A percentile compares a stretch with the other conserved stretches of the same genome.
Evolutionary conservation across 2,113 vertebrate genomes (phyloP).

Genomic region (Colossoma macropomum): DNA sequence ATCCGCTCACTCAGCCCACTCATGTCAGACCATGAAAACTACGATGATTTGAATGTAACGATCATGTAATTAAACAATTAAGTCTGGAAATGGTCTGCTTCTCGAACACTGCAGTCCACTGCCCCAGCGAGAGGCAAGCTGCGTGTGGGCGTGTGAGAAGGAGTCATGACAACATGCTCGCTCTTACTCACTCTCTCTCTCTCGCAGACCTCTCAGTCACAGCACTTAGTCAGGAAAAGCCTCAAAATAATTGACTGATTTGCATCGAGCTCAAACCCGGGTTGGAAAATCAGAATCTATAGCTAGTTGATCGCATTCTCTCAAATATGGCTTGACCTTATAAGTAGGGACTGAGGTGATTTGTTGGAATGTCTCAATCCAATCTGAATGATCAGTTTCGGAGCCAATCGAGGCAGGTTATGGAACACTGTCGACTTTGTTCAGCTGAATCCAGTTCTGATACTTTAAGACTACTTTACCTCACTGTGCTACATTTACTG

Average conservation of each 20-base stretch:
- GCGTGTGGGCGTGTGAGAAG: slow-evolving; percentile 50
- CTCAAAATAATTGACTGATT: slow-evolving; percentile 45
- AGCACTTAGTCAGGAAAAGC: slow-evolving; percentile 30
- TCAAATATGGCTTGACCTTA: background rate
- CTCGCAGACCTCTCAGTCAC: slow-evolving; percentile 14
- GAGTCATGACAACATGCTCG: slow-evolving; percentile 33
- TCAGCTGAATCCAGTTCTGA: background rate
- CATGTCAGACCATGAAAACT: slow-evolving; percentile 43
- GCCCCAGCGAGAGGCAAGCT: slow-evolving; percentile 43
- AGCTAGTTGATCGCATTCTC: background rate
- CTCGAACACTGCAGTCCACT: slow-evolving; percentile 36
- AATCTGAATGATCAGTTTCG: background rate
- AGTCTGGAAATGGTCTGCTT: slow-evolving; percentile 35
- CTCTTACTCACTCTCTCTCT: slow-evolving; percentile 15
- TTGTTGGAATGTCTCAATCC: background rate
- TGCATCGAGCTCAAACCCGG: slow-evolving; percentile 30
- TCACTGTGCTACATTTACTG: background rate
- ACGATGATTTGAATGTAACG: slow-evolving; percentile 49
- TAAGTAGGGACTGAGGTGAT: background rate
- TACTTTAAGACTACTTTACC: too few relatives aligned
- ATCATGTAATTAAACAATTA: slow-evolving; percentile 56
- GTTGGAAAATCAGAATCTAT: slow-evolving; percentile 24
- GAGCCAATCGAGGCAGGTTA: background rate
- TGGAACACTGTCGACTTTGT: background rate
- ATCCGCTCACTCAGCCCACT: slow-evolving; percentile 34